phyloP scores from a whole-genome alignment of 2,797 vertebrate species.

The Lophura swinhoii region DNA sequence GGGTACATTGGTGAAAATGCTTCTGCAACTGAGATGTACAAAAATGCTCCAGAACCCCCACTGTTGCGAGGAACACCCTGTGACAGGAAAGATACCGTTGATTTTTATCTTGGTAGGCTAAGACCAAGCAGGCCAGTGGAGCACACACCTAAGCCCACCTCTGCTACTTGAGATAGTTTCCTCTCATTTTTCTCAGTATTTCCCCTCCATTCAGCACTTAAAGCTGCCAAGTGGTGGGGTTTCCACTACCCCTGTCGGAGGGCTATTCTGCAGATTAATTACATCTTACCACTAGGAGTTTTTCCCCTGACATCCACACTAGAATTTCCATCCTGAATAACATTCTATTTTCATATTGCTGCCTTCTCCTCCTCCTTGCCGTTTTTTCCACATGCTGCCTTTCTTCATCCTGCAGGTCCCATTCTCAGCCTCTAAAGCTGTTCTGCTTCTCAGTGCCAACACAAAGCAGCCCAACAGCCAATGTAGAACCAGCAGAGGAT shows the following conservation, averaged over 20 bases:
- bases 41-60: not conserved
- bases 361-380: not conserved
- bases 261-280: not conserved
- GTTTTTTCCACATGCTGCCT: not conserved
- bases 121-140: not conserved
- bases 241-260: not conserved
- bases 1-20: slow-evolving; percentile 38
- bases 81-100: not conserved
- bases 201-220: not conserved
- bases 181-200: not conserved
- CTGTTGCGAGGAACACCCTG: not conserved
- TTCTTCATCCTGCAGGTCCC: not conserved
- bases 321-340: slow-evolving; percentile 6
- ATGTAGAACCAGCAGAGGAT: not conserved
- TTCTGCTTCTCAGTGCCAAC: not conserved
- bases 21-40: not conserved
- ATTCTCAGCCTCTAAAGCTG: not conserved
- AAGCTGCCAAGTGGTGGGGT: not conserved
- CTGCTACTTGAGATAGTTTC: not conserved
- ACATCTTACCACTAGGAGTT: not conserved
- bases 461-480: not conserved
- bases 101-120: not conserved
- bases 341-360: not conserved
- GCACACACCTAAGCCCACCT: not conserved
- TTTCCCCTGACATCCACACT: not conserved